Percentiles rank a stretch among this genome's conserved stretches.
These are phyloP conservation scores for Ceratina japonica DNA, from an alignment of 1,140 invertebrate species.

Conservation along the genomic window DNA sequence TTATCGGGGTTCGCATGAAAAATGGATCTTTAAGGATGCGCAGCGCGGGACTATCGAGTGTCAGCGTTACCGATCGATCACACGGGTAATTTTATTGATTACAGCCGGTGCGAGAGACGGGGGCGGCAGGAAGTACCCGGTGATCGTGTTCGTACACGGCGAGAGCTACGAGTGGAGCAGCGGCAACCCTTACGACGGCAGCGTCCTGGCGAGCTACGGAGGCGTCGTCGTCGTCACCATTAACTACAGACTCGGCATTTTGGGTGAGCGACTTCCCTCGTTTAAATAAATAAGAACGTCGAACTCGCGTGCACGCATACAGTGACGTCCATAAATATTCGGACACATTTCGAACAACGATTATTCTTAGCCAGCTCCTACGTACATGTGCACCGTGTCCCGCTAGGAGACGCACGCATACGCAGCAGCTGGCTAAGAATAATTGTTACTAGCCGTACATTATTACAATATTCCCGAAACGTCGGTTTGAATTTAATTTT, in stretches of 20 bases:
- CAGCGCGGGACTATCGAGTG: constrained; percentile 54
- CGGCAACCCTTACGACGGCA: constrained; percentile 97
- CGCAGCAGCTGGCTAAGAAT: too few relatives aligned
- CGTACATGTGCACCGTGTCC: too few relatives aligned
- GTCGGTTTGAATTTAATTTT: too few relatives aligned
- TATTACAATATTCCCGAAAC: too few relatives aligned
- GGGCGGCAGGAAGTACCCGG: constrained; percentile 85
- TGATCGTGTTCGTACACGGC: constrained; percentile 97
- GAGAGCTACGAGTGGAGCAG: constrained; percentile 98
- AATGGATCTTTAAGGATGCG: constrained; percentile 56
- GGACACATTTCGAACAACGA: too few relatives aligned
- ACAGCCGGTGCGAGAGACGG: constrained; percentile 85
- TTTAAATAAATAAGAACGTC: not conserved
- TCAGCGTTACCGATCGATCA: constrained; percentile 64
- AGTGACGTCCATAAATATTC: too few relatives aligned
- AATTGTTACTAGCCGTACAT: too few relatives aligned
- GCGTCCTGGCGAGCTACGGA: constrained; percentile 93
- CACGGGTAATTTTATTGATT: constrained; percentile 75
- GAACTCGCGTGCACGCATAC: too few relatives aligned
- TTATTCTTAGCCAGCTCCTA: too few relatives aligned
- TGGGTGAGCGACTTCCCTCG: constrained; percentile 85
- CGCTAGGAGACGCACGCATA: too few relatives aligned
- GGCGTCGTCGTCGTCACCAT: constrained; percentile 97
- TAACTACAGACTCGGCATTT: constrained; percentile 97
- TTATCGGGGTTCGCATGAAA: constrained; percentile 54